Percentiles rank a stretch among this genome's conserved stretches.
Evolutionary conservation across 92 coral and sea anemone species (phyloP).

Genomic region (Siderastrea radians): DNA sequence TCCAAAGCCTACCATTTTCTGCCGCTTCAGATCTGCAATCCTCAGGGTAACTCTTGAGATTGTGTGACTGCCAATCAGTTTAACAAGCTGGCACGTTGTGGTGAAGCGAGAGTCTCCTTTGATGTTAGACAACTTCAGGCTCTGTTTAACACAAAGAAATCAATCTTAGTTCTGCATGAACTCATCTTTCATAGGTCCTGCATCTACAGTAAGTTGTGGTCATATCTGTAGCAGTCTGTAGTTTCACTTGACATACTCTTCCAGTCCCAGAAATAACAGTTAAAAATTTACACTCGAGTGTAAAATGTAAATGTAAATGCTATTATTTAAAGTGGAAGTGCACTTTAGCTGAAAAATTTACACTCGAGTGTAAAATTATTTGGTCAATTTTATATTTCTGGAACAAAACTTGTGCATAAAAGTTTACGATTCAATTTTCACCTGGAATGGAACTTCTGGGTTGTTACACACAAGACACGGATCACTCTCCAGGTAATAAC

Average conservation of each 20-base stretch:
- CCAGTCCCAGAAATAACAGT: no score
- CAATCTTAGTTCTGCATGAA: no score
- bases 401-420: neutral
- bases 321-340: no score
- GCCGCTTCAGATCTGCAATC: conserved; percentile 97
- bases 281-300: no score
- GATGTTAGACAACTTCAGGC: conserved; percentile 91
- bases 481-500: conserved; percentile 98
- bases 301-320: no score
- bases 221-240: no score
- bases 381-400: no score
- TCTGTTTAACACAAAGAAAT: conserved; percentile 46
- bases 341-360: no score
- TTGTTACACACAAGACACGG: conserved; percentile 98
- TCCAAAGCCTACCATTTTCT: conserved; percentile 86
- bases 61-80: conserved; percentile 94
- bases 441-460: conserved; percentile 98
- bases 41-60: conserved; percentile 96
- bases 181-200: no score
- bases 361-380: no score
- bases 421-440: neutral
- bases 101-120: conserved; percentile 97
- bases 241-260: no score
- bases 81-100: conserved; percentile 96
- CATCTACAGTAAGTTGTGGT: no score